These are phyloP conservation scores for Sander vitreus DNA, from an alignment of 2,113 vertebrate genomes.

Conservation along the genomic window DNA sequence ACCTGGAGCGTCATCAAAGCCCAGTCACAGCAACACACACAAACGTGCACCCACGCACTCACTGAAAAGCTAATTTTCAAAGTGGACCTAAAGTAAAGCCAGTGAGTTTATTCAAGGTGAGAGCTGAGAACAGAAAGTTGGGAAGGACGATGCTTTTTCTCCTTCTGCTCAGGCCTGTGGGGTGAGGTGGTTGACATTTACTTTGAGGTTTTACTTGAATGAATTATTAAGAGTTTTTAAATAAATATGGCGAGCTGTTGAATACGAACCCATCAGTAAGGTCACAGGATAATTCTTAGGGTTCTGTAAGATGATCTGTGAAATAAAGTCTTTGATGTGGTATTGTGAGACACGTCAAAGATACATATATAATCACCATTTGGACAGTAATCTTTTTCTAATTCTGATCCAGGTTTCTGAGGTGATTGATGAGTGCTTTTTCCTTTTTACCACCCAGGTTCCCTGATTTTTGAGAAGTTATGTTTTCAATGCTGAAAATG, in stretches of 20 bases:
- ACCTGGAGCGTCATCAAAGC: constrained; percentile 36
- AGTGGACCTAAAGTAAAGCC: constrained; percentile 36
- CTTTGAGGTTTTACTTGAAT: constrained; percentile 29
- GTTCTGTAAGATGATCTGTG: neutral
- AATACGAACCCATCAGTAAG: neutral
- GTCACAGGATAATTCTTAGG: neutral
- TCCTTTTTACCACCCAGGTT: too few relatives aligned
- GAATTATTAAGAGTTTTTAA: constrained; percentile 41
- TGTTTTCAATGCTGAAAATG: too few relatives aligned
- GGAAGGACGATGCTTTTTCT: constrained; percentile 24
- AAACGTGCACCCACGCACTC: neutral
- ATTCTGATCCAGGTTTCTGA: too few relatives aligned
- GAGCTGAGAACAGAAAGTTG: constrained; percentile 15
- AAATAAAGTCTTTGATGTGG: neutral
- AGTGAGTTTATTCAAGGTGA: constrained; percentile 40
- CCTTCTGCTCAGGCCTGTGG: constrained; percentile 6
- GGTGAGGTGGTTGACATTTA: constrained; percentile 42
- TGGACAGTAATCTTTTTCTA: too few relatives aligned
- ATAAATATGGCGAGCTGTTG: constrained; percentile 7
- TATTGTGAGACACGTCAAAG: too few relatives aligned
- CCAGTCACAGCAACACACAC: constrained; percentile 3
- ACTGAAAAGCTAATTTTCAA: constrained; percentile 28
- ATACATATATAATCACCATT: too few relatives aligned
- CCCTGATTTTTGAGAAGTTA: too few relatives aligned
- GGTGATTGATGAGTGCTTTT: too few relatives aligned